Conservation (phyloP, 2,113 vertebrate species). For the Vireo altiloquus region DNA sequence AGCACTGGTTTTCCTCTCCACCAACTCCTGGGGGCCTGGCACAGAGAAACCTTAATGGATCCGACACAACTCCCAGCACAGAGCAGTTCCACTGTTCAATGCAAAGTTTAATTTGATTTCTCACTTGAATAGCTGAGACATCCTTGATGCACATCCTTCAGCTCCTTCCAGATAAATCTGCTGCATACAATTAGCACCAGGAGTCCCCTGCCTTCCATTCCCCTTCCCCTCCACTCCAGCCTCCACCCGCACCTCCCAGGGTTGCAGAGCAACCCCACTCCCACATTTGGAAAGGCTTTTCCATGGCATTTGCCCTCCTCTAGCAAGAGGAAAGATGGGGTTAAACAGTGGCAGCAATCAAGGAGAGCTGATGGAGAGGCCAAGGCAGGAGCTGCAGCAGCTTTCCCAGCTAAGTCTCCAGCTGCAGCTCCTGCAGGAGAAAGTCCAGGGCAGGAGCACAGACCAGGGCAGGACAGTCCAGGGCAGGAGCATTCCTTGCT, state of each 20-base stretch:
- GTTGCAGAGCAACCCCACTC: neutral
- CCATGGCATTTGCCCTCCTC: neutral
- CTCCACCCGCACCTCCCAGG: neutral
- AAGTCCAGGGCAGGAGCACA: no score
- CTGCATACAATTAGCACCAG: neutral
- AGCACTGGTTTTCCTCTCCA: neutral
- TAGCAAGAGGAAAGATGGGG: neutral
- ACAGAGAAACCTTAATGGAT: neutral
- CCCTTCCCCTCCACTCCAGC: neutral
- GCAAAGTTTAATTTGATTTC: constrained; percentile 68
- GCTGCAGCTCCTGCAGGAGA: neutral
- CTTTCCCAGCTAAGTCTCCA: neutral
- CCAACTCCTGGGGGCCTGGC: neutral
- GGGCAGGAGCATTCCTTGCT: neutral
- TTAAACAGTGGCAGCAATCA: neutral
- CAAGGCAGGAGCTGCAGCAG: neutral
- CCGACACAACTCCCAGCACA: neutral
- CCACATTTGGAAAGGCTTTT: neutral
- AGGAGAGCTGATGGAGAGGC: neutral
- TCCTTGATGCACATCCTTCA: constrained; percentile 19
- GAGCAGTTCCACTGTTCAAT: neutral
- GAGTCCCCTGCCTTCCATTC: neutral
- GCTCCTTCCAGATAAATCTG: constrained; percentile 10
- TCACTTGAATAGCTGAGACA: constrained; percentile 62
- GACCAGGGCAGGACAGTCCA: neutral